Percentiles rank a stretch among this genome's conserved stretches.
These are phyloP conservation scores for Trypoxylon attenuatum DNA, from an alignment of 2,888 invertebrate genomes.

Conservation along the genomic window DNA sequence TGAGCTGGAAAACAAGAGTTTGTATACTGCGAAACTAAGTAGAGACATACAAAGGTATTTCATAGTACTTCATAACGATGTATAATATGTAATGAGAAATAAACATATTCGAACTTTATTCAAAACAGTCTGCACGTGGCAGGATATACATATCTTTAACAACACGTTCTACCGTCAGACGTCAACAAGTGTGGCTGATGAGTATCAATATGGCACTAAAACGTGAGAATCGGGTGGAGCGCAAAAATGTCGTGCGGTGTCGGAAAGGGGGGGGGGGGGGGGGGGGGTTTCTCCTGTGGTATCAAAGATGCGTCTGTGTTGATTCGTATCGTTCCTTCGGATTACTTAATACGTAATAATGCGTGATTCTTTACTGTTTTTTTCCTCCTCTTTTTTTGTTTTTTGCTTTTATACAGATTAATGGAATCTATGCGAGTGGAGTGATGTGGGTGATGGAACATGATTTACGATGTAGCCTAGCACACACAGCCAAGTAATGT, in stretches of 20 bases:
- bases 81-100: conserved; percentile 46
- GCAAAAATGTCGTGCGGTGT: conserved; percentile 42
- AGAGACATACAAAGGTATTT: conserved; percentile 30
- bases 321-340: neutral
- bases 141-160: conserved; percentile 61
- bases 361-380: neutral
- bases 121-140: conserved; percentile 52
- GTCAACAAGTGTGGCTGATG: conserved; percentile 59
- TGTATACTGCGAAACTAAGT: conserved; percentile 41
- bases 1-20: conserved; percentile 32
- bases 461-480: conserved; percentile 70
- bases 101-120: conserved; percentile 50
- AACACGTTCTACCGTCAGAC: conserved; percentile 57
- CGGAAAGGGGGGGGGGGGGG: no score
- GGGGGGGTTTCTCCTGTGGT: no score
- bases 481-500: conserved; percentile 73
- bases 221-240: conserved; percentile 56
- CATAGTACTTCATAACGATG: conserved; percentile 49
- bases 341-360: conserved; percentile 30
- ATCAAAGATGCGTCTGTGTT: conserved; percentile 17
- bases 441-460: conserved; percentile 62
- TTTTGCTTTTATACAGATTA: conserved; percentile 25
- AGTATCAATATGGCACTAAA: conserved; percentile 65
- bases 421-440: conserved; percentile 54
- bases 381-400: neutral